A percentile compares a stretch with the other conserved stretches of the same genome.
These are phyloP conservation scores for Meandrina meandrites DNA, from an alignment of 92 coral and sea anemone species.

Conservation along the genomic window DNA sequence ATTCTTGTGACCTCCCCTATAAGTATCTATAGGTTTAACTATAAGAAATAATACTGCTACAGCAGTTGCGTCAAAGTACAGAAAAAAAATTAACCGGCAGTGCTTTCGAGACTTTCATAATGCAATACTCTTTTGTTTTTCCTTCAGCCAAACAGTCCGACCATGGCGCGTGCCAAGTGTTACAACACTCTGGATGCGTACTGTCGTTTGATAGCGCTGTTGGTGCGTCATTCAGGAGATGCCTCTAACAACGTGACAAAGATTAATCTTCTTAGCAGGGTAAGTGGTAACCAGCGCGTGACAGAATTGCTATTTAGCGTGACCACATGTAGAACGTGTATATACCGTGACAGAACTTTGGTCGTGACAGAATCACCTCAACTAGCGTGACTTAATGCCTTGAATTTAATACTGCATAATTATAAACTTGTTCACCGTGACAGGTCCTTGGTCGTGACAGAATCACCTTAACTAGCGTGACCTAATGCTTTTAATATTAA, in stretches of 20 bases:
- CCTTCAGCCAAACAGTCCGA: conserved; percentile 82
- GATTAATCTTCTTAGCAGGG: conserved; percentile 94
- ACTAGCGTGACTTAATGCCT: background rate
- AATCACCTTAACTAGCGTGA: background rate
- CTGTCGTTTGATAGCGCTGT: conserved; percentile 89
- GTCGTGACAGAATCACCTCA: background rate
- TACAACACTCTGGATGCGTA: conserved; percentile 95
- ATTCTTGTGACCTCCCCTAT: too few species aligned
- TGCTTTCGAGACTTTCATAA: background rate
- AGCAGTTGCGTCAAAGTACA: too few species aligned
- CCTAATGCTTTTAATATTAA: background rate
- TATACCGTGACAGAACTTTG: background rate
- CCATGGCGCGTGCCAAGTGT: conserved; percentile 91
- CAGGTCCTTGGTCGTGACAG: background rate
- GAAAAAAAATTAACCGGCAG: too few species aligned
- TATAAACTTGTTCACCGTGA: background rate
- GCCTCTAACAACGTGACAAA: conserved; percentile 94
- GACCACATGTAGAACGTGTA: too few species aligned
- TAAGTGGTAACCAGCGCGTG: conserved; percentile 33
- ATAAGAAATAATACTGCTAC: too few species aligned
- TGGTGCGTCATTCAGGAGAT: conserved; percentile 97
- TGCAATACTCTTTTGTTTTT: background rate
- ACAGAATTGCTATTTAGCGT: too few species aligned
- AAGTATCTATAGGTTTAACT: too few species aligned
- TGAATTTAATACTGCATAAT: too few species aligned